These are phyloP conservation scores for Ailuropoda melanoleuca DNA, from an alignment of 2,113 vertebrate species.

Conservation along the genomic window DNA sequence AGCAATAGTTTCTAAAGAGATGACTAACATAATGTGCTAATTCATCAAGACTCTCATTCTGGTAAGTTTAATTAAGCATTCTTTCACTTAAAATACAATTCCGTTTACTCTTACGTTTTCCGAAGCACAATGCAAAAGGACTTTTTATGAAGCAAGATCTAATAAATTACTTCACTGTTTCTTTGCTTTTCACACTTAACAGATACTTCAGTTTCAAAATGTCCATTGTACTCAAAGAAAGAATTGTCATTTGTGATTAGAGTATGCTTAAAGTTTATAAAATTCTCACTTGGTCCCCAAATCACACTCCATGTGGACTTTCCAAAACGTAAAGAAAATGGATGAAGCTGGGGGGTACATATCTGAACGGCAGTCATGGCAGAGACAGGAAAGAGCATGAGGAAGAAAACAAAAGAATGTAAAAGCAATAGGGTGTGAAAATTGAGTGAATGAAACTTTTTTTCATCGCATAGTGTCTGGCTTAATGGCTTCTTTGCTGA, in stretches of 20 bases:
- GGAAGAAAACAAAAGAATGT: neutral
- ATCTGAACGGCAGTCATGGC: neutral
- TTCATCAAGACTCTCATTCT: slow-evolving; percentile 60
- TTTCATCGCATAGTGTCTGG: neutral
- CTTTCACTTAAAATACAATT: slow-evolving; percentile 45
- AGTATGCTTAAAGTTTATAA: neutral
- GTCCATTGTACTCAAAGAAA: neutral
- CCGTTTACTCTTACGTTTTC: neutral
- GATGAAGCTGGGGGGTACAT: neutral
- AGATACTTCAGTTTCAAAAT: slow-evolving; percentile 7
- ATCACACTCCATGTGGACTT: neutral
- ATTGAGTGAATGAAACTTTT: neutral
- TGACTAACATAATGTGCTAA: slow-evolving; percentile 59
- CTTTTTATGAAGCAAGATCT: slow-evolving; percentile 22
- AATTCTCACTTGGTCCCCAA: neutral
- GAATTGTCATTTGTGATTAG: neutral
- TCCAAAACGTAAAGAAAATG: slow-evolving; percentile 12
- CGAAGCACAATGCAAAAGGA: slow-evolving; percentile 53
- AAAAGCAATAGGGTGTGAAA: neutral
- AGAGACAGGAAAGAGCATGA: neutral
- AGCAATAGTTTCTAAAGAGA: slow-evolving; percentile 54
- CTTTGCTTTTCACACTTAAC: slow-evolving; percentile 51
- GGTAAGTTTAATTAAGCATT: slow-evolving; percentile 66
- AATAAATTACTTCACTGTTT: slow-evolving; percentile 45
- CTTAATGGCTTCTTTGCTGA: neutral